phyloP scores from a whole-genome alignment of 2,113 vertebrate genomes.

The Leucosticte australis region DNA sequence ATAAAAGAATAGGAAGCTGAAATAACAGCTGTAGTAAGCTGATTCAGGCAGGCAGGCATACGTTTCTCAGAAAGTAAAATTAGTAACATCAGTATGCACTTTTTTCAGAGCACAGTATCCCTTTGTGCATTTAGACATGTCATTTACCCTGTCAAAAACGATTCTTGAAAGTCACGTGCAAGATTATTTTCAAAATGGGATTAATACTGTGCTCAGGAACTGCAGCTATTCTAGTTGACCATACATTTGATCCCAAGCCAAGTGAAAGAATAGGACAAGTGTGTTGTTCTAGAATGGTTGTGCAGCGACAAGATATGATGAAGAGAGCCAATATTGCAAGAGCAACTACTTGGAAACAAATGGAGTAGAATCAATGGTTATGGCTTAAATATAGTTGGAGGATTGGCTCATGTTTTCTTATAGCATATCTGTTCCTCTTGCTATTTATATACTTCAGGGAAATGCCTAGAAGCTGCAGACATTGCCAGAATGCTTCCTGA shows the following conservation, averaged over 20 bases:
- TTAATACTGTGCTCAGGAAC: background rate
- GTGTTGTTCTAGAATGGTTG: background rate
- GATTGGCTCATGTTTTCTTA: slow-evolving; percentile 13
- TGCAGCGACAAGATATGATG: background rate
- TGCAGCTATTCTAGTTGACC: background rate
- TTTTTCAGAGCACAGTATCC: background rate
- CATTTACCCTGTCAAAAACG: background rate
- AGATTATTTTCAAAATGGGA: background rate
- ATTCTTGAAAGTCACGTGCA: background rate
- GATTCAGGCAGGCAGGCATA: background rate
- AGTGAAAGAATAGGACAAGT: background rate
- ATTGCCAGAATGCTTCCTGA: background rate
- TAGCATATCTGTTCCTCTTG: background rate
- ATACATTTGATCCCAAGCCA: background rate
- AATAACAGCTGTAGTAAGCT: background rate
- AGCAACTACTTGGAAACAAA: slow-evolving; percentile 25
- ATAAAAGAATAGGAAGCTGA: background rate
- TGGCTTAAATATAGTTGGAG: slow-evolving; percentile 16
- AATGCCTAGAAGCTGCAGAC: slow-evolving; percentile 44
- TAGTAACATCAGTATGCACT: background rate
- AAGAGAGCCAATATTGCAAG: slow-evolving; percentile 15
- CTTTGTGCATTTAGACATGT: background rate
- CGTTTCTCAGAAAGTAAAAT: background rate
- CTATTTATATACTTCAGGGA: slow-evolving; percentile 56
- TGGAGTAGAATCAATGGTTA: slow-evolving; percentile 38